These are phyloP conservation scores for Epizoanthus stellaris DNA, from an alignment of 92 coral and sea anemone genomes.

Conservation along the genomic window DNA sequence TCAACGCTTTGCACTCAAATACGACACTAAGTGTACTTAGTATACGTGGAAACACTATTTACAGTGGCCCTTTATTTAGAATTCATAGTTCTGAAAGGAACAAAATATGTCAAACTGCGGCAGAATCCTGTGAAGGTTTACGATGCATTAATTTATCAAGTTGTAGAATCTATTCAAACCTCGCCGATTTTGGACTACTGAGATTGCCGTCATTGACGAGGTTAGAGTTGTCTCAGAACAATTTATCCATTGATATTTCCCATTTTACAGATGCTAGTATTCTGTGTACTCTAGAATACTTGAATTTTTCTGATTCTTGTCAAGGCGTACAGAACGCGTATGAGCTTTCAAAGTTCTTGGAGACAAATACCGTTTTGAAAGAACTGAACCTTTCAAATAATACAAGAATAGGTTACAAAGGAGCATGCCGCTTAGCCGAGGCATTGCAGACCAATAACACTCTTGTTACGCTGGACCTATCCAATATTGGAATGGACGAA, in stretches of 20 bases:
- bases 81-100: background rate
- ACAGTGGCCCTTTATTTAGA: too few species aligned
- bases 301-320: background rate
- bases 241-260: too few species aligned
- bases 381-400: constrained; percentile 15
- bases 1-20: background rate
- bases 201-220: background rate
- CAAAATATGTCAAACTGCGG: background rate
- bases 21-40: background rate
- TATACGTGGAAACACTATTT: background rate
- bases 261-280: background rate
- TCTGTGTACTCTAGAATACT: background rate
- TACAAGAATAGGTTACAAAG: background rate
- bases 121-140: background rate
- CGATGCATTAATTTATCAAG: background rate
- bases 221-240: background rate
- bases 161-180: background rate
- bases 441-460: background rate
- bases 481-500: background rate
- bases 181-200: background rate
- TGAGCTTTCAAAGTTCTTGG: background rate
- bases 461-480: background rate
- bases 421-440: background rate
- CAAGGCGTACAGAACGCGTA: accelerated
- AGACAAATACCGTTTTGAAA: background rate